phyloP scores from a whole-genome alignment of 2,113 vertebrate genomes.

The Crocuta crocuta region DNA sequence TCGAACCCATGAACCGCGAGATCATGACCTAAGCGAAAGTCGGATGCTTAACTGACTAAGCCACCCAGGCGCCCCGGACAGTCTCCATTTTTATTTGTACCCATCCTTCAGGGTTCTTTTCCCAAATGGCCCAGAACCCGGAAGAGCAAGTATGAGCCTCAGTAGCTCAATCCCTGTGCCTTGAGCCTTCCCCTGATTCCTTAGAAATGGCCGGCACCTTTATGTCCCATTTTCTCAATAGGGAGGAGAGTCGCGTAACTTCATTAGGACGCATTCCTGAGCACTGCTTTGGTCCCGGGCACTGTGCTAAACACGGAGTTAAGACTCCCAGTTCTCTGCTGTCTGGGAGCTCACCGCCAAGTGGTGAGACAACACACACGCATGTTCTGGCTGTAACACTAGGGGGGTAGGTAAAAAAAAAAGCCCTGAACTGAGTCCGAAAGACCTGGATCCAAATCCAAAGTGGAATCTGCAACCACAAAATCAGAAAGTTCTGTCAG shows the following conservation, averaged over 20 bases:
- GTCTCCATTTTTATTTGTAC: not conserved
- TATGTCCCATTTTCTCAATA: slow-evolving; percentile 11
- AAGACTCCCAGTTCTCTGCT: not conserved
- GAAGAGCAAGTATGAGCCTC: not conserved
- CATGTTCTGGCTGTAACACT: not conserved
- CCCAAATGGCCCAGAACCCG: not conserved
- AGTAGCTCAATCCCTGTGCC: not conserved
- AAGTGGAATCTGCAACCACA: not conserved
- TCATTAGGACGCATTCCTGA: not conserved
- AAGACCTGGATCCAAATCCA: not conserved
- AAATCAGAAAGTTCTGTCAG: slow-evolving; percentile 28
- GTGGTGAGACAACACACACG: not conserved
- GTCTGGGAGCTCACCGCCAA: not conserved
- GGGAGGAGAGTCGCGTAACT: not conserved
- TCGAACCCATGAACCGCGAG: too few species aligned
- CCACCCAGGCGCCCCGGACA: not conserved
- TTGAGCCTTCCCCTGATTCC: not conserved
- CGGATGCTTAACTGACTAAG: too few species aligned
- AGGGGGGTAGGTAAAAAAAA: not conserved
- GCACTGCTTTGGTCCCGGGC: not conserved
- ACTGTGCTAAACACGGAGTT: not conserved
- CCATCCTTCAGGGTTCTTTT: not conserved
- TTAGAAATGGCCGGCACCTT: not conserved
- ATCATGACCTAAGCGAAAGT: too few species aligned
- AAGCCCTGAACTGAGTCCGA: not conserved